Conservation (phyloP, 2,113 vertebrate genomes). For the Neogobius melanostomus region DNA sequence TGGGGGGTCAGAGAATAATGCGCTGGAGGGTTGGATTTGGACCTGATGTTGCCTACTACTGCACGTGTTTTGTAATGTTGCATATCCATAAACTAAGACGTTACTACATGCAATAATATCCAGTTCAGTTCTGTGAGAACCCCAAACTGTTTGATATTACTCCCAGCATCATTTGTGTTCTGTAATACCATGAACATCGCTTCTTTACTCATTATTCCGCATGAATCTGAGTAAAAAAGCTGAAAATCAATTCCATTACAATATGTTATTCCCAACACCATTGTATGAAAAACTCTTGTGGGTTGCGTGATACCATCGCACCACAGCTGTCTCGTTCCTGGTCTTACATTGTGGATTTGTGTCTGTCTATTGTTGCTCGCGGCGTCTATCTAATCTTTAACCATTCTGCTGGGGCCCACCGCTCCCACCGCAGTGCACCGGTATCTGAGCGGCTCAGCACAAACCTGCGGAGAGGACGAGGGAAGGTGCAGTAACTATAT, state of each 20-base stretch:
- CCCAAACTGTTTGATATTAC: too few species aligned
- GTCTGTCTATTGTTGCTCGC: constrained; percentile 31
- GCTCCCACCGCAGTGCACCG: constrained; percentile 21
- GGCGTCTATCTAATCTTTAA: constrained; percentile 36
- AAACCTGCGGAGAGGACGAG: constrained; percentile 36
- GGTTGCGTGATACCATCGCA: background rate
- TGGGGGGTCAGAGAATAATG: too few species aligned
- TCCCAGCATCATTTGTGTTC: too few species aligned
- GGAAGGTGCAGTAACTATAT: constrained; percentile 18
- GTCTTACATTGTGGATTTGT: constrained; percentile 25
- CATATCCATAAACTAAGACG: too few species aligned
- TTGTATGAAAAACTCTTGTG: background rate
- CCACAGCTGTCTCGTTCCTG: background rate
- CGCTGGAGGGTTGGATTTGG: too few species aligned
- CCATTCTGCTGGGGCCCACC: constrained; percentile 16
- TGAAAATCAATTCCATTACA: background rate
- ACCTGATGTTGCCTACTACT: too few species aligned
- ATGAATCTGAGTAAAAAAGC: too few species aligned
- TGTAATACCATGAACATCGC: too few species aligned
- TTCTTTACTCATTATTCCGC: too few species aligned
- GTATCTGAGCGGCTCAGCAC: constrained; percentile 43
- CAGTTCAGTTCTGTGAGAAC: too few species aligned
- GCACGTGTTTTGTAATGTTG: too few species aligned
- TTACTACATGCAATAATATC: too few species aligned
- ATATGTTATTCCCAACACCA: background rate